Conservation (phyloP, 2,888 invertebrate species). For the Neoitamus cyanurus region DNA sequence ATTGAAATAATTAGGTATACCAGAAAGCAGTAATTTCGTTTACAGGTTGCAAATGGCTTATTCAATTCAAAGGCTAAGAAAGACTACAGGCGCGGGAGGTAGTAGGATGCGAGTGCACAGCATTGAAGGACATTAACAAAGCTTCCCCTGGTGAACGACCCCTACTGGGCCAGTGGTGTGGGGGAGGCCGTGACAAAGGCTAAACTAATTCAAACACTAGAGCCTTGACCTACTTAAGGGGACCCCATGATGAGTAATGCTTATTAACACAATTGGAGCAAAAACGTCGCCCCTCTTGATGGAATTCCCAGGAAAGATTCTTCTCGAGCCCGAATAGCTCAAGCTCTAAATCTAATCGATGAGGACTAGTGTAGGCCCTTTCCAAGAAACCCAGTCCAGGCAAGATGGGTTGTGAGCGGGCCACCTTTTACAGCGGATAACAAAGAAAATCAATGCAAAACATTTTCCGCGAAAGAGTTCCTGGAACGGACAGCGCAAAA, state of each 20-base stretch:
- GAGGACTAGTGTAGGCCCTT: neutral
- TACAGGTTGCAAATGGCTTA: no score
- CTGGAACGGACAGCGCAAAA: neutral
- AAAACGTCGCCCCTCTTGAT: neutral
- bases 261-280: neutral
- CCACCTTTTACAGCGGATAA: neutral
- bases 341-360: neutral
- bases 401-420: neutral
- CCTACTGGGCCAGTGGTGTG: neutral
- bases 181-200: neutral
- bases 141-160: neutral
- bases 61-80: no score
- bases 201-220: neutral
- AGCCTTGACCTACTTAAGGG: neutral
- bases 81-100: neutral
- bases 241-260: neutral
- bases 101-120: neutral
- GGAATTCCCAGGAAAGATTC: neutral
- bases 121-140: no score
- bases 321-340: neutral
- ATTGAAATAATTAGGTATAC: no score
- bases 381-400: neutral
- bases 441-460: slow-evolving; percentile 5
- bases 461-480: neutral
- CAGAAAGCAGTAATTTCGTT: no score